Evolutionary conservation across 2,888 invertebrate species (phyloP).

Genomic region (Epinotia nisella): DNA sequence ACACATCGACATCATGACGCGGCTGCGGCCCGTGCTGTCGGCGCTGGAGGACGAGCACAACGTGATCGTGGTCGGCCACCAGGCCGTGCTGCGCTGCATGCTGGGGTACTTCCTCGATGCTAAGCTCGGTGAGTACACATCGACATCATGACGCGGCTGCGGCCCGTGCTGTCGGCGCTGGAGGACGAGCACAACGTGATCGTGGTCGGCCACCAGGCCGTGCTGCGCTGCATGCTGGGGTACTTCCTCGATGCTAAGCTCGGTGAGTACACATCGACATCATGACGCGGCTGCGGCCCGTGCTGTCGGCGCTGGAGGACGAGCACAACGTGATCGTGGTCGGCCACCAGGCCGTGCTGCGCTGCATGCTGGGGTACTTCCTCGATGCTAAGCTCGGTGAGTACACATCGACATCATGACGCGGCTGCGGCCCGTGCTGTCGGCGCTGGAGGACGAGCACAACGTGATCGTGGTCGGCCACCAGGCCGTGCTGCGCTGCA

Average conservation of each 20-base stretch:
- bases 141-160: slow-evolving; percentile 53
- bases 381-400: slow-evolving; percentile 91
- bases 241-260: slow-evolving; percentile 95
- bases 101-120: slow-evolving; percentile 96
- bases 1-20: too few species aligned
- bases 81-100: slow-evolving; percentile 95
- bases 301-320: slow-evolving; percentile 93
- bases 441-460: too few species aligned
- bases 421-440: too few species aligned
- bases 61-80: slow-evolving; percentile 94
- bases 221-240: slow-evolving; percentile 94
- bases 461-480: too few species aligned
- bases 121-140: slow-evolving; percentile 84
- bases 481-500: too few species aligned
- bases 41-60: slow-evolving; percentile 94
- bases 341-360: slow-evolving; percentile 95
- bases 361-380: slow-evolving; percentile 97
- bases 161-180: slow-evolving; percentile 94
- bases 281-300: slow-evolving; percentile 84
- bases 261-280: slow-evolving; percentile 70
- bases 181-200: slow-evolving; percentile 93
- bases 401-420: slow-evolving; percentile 44
- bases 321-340: slow-evolving; percentile 93
- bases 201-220: slow-evolving; percentile 96
- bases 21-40: slow-evolving; percentile 90